A percentile compares a stretch with the other conserved stretches of the same genome.
phyloP scores from a whole-genome alignment of 2,888 invertebrate genomes.

The Thereva unica region DNA sequence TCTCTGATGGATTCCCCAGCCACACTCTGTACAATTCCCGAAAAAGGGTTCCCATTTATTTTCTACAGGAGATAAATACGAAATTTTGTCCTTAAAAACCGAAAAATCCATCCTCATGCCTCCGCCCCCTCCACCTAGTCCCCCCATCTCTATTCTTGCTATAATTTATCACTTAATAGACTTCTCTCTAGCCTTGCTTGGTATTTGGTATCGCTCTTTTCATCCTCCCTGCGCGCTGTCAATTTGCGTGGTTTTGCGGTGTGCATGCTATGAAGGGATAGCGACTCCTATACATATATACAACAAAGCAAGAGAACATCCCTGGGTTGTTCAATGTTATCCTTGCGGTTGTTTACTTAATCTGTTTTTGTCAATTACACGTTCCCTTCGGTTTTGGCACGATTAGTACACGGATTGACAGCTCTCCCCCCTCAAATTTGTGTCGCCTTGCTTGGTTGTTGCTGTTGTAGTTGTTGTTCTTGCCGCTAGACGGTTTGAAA shows the following conservation, averaged over 20 bases:
- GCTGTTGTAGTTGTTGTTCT: too few relatives aligned
- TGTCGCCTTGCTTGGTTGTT: not conserved
- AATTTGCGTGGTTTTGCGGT: too few relatives aligned
- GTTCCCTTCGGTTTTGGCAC: conserved; percentile 1
- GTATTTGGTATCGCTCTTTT: too few relatives aligned
- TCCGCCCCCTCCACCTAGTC: not conserved
- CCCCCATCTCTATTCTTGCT: not conserved
- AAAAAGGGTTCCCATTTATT: too few relatives aligned
- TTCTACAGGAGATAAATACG: too few relatives aligned
- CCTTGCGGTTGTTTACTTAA: conserved; percentile 34
- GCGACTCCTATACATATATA: too few relatives aligned
- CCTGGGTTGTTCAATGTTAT: conserved; percentile 20
- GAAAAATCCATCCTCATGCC: not conserved
- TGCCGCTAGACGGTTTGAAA: too few relatives aligned
- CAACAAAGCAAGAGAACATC: not conserved
- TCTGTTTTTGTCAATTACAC: conserved; percentile 33
- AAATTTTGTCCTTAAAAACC: too few relatives aligned
- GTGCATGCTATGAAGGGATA: too few relatives aligned
- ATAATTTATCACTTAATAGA: conserved; percentile 15
- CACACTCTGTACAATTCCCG: too few relatives aligned
- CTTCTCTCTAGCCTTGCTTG: not conserved
- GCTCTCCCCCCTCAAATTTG: conserved; percentile 6
- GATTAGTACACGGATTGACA: conserved; percentile 15
- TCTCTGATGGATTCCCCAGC: too few relatives aligned
- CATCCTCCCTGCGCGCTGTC: too few relatives aligned